Conservation (phyloP, 2,797 vertebrate species). For the Brachymystax lenok region DNA sequence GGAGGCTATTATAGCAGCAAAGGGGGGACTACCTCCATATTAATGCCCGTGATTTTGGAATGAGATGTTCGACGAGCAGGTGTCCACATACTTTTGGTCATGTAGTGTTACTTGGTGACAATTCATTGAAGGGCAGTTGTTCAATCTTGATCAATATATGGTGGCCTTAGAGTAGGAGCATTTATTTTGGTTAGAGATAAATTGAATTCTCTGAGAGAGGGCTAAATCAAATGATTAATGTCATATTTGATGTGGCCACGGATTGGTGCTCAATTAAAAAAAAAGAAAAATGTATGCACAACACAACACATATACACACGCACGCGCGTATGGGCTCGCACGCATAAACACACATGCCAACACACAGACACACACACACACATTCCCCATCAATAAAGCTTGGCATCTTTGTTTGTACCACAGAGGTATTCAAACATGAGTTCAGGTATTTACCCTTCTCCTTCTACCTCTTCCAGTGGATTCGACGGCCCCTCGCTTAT, state of each 20-base stretch:
- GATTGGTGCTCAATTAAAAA: neutral
- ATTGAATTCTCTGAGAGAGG: neutral
- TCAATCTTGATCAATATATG: slow-evolving; percentile 16
- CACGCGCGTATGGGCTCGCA: too few relatives aligned
- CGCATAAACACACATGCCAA: too few relatives aligned
- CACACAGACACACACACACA: slow-evolving; percentile 5
- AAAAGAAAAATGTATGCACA: neutral
- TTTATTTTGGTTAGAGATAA: neutral
- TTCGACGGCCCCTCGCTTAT: too few relatives aligned
- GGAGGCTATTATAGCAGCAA: too few relatives aligned
- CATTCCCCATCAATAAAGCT: neutral
- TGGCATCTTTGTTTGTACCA: neutral
- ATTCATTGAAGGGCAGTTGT: neutral
- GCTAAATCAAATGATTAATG: slow-evolving; percentile 1
- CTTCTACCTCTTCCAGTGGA: too few relatives aligned
- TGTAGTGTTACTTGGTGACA: neutral
- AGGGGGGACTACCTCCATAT: too few relatives aligned
- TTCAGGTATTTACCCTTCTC: neutral
- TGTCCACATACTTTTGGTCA: too few relatives aligned
- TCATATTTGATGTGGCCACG: neutral
- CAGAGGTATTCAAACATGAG: slow-evolving; percentile 18
- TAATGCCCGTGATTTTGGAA: too few relatives aligned
- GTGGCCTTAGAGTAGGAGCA: slow-evolving; percentile 3
- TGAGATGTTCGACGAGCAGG: too few relatives aligned
- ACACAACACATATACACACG: too few relatives aligned